Evolutionary conservation across 2,797 vertebrate genomes (phyloP), one percentile per base, ranked within the genome.

Genomic region (Diceros bicornis): DNA sequence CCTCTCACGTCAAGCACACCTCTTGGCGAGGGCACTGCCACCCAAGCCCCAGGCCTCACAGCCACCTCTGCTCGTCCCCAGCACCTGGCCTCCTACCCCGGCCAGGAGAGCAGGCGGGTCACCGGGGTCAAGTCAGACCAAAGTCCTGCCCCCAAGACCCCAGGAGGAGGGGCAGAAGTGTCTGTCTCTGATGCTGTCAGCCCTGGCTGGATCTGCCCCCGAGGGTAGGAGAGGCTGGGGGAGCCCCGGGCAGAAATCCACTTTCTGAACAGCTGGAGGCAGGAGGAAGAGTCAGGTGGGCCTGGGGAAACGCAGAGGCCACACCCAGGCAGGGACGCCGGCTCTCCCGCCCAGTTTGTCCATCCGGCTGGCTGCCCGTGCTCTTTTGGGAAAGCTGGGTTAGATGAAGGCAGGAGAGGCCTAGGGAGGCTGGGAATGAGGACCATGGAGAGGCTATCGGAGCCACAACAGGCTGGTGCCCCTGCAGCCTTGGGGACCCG

Each of bases 361-460:
- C 71, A 34, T 74, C 18, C 0, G 1, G 72, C 44, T 37, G 32
- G 44, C 8, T 7, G n/a, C 44, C 6, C 25, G 0, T 27, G 55
- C 55, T 21, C 52, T 59, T 1, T 34, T 9, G 0, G 0, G 55
- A 41, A 59, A 79, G 17, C 17, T 0, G 0, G n/a, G 41, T 64
- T n/a, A 77, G 55, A 5, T 55, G 34, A 50, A 75, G 21, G 41
- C 44, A 50, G 17, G 11, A 44, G 44, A 47, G 57, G 16, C 12
- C n/a, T 17, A 17, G 1, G 18, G 72, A 52, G 72, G 25, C 23
- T 6, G 7, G 23, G 1, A 5, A 52, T 2, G 7, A 50, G 59
- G n/a, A 44, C 3, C 25, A 25, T 17, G 27, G n/a, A 27, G 7
- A 66, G 61, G 61, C 47, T 25, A 0, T 25, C 18, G 1, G 7